Evolutionary conservation across 2,888 invertebrate species (phyloP).

Genomic region (Helicoverpa assulta): DNA sequence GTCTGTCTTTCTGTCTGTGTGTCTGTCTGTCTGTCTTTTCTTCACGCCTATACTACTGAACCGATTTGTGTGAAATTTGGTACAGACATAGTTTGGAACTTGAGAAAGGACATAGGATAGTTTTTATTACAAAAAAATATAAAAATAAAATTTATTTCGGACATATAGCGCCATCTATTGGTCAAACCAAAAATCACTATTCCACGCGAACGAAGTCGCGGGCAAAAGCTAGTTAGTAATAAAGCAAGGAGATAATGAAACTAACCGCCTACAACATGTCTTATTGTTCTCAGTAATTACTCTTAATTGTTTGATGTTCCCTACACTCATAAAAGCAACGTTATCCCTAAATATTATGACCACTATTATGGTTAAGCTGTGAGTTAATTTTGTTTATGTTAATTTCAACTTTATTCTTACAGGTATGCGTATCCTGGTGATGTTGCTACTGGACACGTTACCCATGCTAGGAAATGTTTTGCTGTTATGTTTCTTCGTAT

Average conservation of each 20-base stretch:
- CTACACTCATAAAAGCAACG: not conserved
- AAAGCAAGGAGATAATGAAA: constrained; percentile 17
- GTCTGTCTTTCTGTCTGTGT: too few relatives aligned
- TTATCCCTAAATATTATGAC: not conserved
- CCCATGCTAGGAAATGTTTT: constrained; percentile 99
- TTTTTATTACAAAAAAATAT: too few relatives aligned
- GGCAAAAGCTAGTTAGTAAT: too few relatives aligned
- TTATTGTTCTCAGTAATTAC: constrained; percentile 19
- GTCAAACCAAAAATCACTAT: too few relatives aligned
- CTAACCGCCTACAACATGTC: not conserved
- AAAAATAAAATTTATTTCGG: too few relatives aligned
- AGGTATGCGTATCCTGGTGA: constrained; percentile 99
- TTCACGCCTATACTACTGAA: too few relatives aligned
- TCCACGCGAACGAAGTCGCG: too few relatives aligned
- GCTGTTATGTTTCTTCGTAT: constrained; percentile 99
- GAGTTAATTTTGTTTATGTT: not conserved
- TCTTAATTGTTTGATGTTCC: not conserved
- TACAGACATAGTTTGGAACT: too few relatives aligned
- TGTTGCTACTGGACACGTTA: constrained; percentile 98
- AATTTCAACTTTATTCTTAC: constrained; percentile 65
- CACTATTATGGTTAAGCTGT: not conserved
- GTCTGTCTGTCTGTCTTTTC: too few relatives aligned
- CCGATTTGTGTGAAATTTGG: too few relatives aligned
- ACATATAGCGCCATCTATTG: too few relatives aligned
- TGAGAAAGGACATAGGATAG: too few relatives aligned